Conservation (phyloP, 92 coral and sea anemone genomes). For the Porites lobata region DNA sequence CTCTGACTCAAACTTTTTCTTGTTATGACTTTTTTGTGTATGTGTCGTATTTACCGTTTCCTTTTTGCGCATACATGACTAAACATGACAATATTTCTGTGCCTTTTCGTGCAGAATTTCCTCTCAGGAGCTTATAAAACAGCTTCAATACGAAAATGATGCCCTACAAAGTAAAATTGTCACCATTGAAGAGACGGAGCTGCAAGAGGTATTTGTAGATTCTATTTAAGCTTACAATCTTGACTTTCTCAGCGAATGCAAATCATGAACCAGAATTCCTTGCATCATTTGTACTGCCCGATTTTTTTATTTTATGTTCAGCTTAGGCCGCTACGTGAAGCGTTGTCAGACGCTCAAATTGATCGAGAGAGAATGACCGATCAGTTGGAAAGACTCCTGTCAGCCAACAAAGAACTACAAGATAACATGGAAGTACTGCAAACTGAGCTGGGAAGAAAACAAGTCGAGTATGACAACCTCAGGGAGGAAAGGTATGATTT, state of each 20-base stretch:
- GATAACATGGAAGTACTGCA: slow-evolving; percentile 82
- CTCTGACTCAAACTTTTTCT: too few relatives aligned
- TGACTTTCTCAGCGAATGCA: neutral
- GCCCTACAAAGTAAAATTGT: slow-evolving; percentile 74
- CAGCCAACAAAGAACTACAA: slow-evolving; percentile 85
- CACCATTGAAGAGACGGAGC: slow-evolving; percentile 61
- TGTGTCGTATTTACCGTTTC: neutral
- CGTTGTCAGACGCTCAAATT: slow-evolving; percentile 76
- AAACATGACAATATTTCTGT: neutral
- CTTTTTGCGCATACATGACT: too few relatives aligned
- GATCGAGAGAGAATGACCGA: slow-evolving; percentile 79
- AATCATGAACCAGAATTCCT: neutral
- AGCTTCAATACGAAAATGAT: slow-evolving; percentile 76
- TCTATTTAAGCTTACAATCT: neutral
- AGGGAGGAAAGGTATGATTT: slow-evolving; percentile 65
- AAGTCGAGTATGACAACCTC: slow-evolving; percentile 78
- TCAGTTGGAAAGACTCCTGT: slow-evolving; percentile 79
- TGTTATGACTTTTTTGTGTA: neutral
- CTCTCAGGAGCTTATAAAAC: slow-evolving; percentile 72
- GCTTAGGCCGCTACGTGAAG: slow-evolving; percentile 85
- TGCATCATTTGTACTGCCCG: neutral
- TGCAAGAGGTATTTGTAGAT: slow-evolving; percentile 68
- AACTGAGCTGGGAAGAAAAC: slow-evolving; percentile 81
- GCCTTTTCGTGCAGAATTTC: slow-evolving; percentile 52
- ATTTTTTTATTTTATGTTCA: neutral